Conservation (phyloP, 2,113 vertebrate species). For the Heterotilapia buettikoferi region DNA sequence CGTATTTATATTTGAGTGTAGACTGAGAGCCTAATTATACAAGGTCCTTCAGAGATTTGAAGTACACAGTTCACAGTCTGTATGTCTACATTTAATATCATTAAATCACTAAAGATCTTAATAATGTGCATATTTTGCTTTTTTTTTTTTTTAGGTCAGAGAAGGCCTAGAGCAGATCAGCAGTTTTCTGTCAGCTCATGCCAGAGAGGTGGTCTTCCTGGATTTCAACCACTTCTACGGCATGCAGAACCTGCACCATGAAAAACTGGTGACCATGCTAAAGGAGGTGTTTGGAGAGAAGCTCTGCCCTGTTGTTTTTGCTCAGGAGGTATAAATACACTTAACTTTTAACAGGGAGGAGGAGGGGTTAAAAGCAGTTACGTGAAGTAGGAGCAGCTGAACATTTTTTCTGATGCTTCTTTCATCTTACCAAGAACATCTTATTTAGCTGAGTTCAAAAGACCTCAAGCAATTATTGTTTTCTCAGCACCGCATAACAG, state of each 20-base stretch:
- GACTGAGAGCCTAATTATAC: background rate
- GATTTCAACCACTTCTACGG: conserved; percentile 99
- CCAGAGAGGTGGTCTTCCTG: conserved; percentile 90
- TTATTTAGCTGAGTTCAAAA: background rate
- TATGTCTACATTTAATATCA: background rate
- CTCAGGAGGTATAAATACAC: conserved; percentile 78
- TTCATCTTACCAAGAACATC: background rate
- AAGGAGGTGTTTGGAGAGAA: conserved; percentile 91
- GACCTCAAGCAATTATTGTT: background rate
- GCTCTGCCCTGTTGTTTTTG: conserved; percentile 93
- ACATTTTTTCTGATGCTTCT: background rate
- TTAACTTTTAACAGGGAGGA: background rate
- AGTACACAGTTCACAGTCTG: background rate
- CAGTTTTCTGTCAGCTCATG: conserved; percentile 82
- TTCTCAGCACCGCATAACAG: background rate
- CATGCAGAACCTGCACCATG: conserved; percentile 95
- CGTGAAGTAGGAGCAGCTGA: background rate
- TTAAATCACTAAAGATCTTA: background rate
- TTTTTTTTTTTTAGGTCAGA: conserved; percentile 64
- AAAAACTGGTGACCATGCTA: conserved; percentile 95
- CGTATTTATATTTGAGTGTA: background rate
- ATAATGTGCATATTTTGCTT: background rate
- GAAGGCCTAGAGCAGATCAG: conserved; percentile 96
- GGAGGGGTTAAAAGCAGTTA: background rate
- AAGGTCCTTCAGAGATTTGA: background rate